Evolutionary conservation across 1,140 invertebrate genomes (phyloP), one percentile per base, ranked within the genome.

Genomic region (Formica exsecta): DNA sequence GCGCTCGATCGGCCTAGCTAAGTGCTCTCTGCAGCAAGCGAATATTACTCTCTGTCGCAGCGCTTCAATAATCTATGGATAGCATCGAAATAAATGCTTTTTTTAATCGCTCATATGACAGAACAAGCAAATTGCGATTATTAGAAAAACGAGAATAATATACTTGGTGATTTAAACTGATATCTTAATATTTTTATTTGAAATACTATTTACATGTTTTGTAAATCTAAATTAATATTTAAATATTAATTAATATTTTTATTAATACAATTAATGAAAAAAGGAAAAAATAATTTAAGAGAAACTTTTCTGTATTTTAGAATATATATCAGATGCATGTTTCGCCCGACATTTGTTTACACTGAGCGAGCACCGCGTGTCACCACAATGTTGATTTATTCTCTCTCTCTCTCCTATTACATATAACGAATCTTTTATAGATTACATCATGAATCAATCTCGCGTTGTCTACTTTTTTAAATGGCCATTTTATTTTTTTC

Each of bases 1-100:
- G 68, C 29, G 68, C 66, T 48, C 25, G 54, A 73, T 83, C 79
- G 79, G 79, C 71, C 68, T 48, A 66, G 64, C 48, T 80, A 83
- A 83, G 68, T 83, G 68, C 79, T 83, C 68, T 83, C 79, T 54
- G 38, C 54, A 83, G 68, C 36, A 38, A 73, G 25, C 68, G 68
- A 29, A 74, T 83, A 73, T 83, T 83, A 83, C 13, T 83, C 79
- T 57, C 79, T 57, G 79, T 61, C 68, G 29, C 54, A n/a, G 68
- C 29, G 57, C 38, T 73, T n/a, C 79, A 61, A 83, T 83, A 83
- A 83, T 73, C 66, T 83, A 44, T 4, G 66, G 13, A 44, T 44
- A 68, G 16, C 41, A 57, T 54, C 36, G 13, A 25, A 73, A 59
- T 11, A 61, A 83, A 83, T 61, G 38, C 19, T 81, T 81, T 73